Evolutionary conservation across 2,797 vertebrate genomes (phyloP), one percentile per base, ranked within the genome.

Genomic region (Balearica regulorum): DNA sequence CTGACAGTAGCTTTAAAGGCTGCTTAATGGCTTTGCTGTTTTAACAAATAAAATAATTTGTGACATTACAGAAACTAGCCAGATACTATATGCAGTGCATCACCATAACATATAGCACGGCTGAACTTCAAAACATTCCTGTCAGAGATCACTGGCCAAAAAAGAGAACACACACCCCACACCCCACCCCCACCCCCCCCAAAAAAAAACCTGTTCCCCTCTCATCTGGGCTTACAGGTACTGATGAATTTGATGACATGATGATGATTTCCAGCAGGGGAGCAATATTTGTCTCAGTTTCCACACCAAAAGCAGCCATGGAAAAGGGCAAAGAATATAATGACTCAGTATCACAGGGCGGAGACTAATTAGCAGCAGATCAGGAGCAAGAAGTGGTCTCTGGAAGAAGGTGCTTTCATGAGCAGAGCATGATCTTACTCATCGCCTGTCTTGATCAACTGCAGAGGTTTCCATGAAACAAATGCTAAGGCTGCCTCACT

Each of bases 291-390:
- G 65, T 93, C 72, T 96, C 82, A 60, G 82, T 96, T 97, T 95
- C 95, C 89, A 94, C 72, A 92, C 90, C 82, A 94, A 92, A 96
- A 91, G 24, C 62, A 92, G 72, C 65, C 79, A 88, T 86, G 90
- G 93, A 96, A 97, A 97, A 97, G 78, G 79, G 62, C 65, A 92
- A 96, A 95, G 55, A 92, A 93, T 91, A 92, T 71, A 89, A 94
- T 97, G 92, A 97, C 79, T 97, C 93, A 96, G 65, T 87, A 89
- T 82, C 92, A 96, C 43, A 91, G 87, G 81, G 69, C 13, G 44
- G 92, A 95, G 87, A 88, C 94, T 95, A 92, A 95, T 92, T 78
- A 94, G 79, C 93, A 93, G 87, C 93, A 96, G 92, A 91, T 92
- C 66, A 88, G 93, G 87, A 94, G 44, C 87, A 92, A 83, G 49